Base-by-base conservation (phyloP, 2,113 vertebrate species). In the Pelecanus crispus region DNA sequence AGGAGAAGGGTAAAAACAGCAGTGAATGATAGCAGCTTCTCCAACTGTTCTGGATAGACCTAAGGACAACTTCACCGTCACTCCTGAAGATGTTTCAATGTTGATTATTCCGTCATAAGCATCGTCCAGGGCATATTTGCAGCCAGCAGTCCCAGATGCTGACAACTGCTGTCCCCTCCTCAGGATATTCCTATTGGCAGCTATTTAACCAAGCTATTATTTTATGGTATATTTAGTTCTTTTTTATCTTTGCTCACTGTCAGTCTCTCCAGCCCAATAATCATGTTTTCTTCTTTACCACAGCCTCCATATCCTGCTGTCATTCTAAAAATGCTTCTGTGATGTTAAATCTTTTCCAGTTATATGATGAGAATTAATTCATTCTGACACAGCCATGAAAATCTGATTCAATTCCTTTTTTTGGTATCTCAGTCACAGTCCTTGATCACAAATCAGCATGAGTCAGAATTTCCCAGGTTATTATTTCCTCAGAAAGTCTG, bases 371-470 rank as follows among this genome's bases (percentile, higher is more conserved):
- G 75, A 95, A 95, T 97, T 86, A 97, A 97, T 96, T 96, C 87
- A 92, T 94, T 95, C 84, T 97, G 94, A 91, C 88, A 90, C 59
- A 95, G 59, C 93, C 94, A 88, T 96, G 92, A 81, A 97, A 97
- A 95, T 95, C 94, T 94, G 87, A 97, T 97, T 97, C 92, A 80
- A 28, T 94, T 97, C 79, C 95, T 91, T 96, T 97, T 95, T 96
- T 87, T 90, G 91, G 90, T 96, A 70, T 95, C 87, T 92, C 86
- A 87, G 79, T 95, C 92, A 91, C 86, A 96, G 94, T 90, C 79
- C 95, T 95, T 97, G 90, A 96, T 97, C 94, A 92, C 91, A 97
- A 96, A 97, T 96, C 88, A 94, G 92, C 77, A 74, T 97, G 97
- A 96, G 81, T 97, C 97, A 97, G 97, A 97, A 86, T 95, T 96